phyloP scores from a whole-genome alignment of 2,113 vertebrate genomes.

The Etheostoma spectabile region DNA sequence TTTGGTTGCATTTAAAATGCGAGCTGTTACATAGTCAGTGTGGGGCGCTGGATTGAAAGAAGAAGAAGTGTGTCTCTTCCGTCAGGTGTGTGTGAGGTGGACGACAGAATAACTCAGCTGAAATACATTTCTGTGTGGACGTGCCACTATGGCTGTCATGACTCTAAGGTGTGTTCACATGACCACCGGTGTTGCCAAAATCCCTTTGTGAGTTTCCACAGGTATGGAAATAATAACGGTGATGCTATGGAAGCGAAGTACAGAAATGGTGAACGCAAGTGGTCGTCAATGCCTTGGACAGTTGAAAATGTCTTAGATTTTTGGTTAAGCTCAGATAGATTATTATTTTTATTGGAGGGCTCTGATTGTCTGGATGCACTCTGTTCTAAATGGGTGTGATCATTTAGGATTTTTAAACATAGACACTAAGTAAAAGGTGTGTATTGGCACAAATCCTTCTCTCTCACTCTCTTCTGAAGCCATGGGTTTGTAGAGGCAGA shows the following conservation, averaged over 20 bases:
- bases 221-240: neutral
- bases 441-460: slow-evolving; percentile 15
- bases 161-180: neutral
- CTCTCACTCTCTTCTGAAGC: slow-evolving; percentile 16
- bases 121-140: neutral
- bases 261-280: neutral
- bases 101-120: neutral
- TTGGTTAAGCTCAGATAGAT: neutral
- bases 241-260: neutral
- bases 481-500: slow-evolving; percentile 12
- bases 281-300: neutral
- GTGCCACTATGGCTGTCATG: neutral
- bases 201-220: neutral
- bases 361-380: neutral
- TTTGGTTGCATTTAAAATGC: neutral
- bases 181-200: neutral
- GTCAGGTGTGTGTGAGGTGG: neutral
- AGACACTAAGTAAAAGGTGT: slow-evolving; percentile 24
- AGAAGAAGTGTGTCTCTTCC: no score
- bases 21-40: no score
- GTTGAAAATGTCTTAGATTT: neutral
- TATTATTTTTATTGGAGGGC: neutral
- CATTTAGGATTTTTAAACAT: slow-evolving; percentile 8
- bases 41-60: neutral
- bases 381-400: neutral